Evolutionary conservation across 1,140 invertebrate genomes (phyloP).

Genomic region (Uloborus diversus): DNA sequence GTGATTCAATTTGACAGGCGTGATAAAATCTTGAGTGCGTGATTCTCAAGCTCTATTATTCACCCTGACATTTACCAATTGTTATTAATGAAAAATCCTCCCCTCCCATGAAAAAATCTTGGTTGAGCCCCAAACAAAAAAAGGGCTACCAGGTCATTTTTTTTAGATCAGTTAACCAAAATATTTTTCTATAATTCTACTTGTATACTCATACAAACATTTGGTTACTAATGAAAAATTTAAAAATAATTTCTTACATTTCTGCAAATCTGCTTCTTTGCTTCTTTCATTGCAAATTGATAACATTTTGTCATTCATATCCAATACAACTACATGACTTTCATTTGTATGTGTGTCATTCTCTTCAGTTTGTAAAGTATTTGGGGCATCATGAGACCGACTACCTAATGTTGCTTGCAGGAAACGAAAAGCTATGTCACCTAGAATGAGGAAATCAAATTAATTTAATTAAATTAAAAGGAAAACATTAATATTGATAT

Average conservation of each 20-base stretch:
- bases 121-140: no score
- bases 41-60: not conserved
- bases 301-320: slow-evolving; percentile 96
- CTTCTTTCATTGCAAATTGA: slow-evolving; percentile 87
- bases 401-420: slow-evolving; percentile 54
- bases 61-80: no score
- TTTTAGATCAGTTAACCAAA: no score
- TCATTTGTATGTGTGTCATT: slow-evolving; percentile 16
- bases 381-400: slow-evolving; percentile 49
- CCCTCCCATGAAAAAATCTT: no score
- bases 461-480: not conserved
- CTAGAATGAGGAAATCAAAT: slow-evolving; percentile 59
- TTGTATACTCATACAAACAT: no score
- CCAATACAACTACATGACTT: slow-evolving; percentile 82
- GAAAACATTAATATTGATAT: not conserved
- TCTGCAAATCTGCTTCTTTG: slow-evolving; percentile 57
- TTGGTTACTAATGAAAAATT: no score
- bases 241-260: slow-evolving; percentile 19
- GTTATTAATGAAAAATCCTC: no score
- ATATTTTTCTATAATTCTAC: no score
- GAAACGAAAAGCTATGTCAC: slow-evolving; percentile 68
- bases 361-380: slow-evolving; percentile 9
- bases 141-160: no score
- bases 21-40: no score
- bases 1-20: no score